These are phyloP conservation scores for Lagopus muta DNA, from an alignment of 2,113 vertebrate genomes.

Conservation along the genomic window DNA sequence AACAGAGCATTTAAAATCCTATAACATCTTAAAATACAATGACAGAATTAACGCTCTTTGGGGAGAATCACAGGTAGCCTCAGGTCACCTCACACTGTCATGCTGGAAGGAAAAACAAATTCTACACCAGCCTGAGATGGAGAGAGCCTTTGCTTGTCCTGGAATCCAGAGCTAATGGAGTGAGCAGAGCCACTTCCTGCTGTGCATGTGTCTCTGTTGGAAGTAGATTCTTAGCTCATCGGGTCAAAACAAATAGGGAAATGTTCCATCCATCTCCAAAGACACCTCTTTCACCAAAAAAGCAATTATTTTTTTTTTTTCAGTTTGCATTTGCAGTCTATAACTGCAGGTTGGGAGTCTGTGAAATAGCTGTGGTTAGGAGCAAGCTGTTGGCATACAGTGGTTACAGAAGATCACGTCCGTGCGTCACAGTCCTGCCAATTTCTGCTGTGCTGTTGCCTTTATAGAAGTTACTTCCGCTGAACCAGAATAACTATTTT, in stretches of 20 bases:
- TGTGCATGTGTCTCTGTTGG: fast-evolving
- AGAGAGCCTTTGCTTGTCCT: not conserved
- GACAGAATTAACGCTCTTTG: not conserved
- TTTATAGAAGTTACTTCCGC: not conserved
- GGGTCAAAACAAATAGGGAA: not conserved
- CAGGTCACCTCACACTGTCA: not conserved
- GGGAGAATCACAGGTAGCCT: constrained; percentile 16
- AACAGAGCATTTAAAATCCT: not conserved
- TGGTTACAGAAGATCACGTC: not conserved
- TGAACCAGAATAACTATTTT: not conserved
- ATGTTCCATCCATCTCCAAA: not conserved
- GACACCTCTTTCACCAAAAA: not conserved
- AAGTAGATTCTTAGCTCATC: not conserved
- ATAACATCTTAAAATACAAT: not conserved
- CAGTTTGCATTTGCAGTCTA: not conserved
- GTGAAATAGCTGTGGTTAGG: constrained; percentile 17
- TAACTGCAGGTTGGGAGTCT: constrained; percentile 24
- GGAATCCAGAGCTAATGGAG: not conserved
- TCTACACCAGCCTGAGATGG: not conserved
- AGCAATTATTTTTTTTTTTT: not conserved
- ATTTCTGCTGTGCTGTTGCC: constrained; percentile 4
- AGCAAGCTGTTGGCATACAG: constrained; percentile 41
- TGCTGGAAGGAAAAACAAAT: not conserved
- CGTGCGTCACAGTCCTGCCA: not conserved
- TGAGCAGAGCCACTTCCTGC: not conserved